Conservation (phyloP, 2,113 vertebrate genomes). For the Girardinichthys multiradiatus region DNA sequence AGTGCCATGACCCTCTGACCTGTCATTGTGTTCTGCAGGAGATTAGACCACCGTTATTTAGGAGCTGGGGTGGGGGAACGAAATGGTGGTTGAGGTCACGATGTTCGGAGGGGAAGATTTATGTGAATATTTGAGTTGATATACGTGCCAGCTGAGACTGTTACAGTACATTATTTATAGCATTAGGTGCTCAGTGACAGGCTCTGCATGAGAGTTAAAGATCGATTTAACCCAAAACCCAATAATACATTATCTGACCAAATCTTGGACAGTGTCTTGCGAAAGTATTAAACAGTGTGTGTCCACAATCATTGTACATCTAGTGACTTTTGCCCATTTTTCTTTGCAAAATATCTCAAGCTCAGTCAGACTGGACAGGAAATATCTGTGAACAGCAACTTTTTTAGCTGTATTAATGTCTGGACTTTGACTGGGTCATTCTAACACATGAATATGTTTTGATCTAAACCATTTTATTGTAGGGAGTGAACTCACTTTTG, state of each 20-base stretch:
- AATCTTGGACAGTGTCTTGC: not conserved
- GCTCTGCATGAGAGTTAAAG: not conserved
- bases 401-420: no score
- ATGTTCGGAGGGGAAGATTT: slow-evolving; percentile 44
- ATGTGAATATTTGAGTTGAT: slow-evolving; percentile 53
- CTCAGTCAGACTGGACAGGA: no score
- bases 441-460: no score
- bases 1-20: slow-evolving; percentile 62
- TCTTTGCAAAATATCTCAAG: no score
- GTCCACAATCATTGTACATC: no score
- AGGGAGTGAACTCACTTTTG: no score
- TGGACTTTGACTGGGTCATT: no score
- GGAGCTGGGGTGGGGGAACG: slow-evolving; percentile 28
- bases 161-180: slow-evolving; percentile 21
- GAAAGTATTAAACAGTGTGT: not conserved
- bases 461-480: no score
- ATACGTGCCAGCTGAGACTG: slow-evolving; percentile 27
- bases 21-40: slow-evolving; percentile 47
- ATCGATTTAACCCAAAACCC: not conserved
- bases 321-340: no score
- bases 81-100: slow-evolving; percentile 53
- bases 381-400: no score
- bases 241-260: not conserved
- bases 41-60: slow-evolving; percentile 66
- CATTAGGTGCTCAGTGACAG: not conserved